A percentile compares a stretch with the other conserved stretches of the same genome.
Evolutionary conservation across 2,113 vertebrate genomes (phyloP).

Genomic region (Tor tambroides): DNA sequence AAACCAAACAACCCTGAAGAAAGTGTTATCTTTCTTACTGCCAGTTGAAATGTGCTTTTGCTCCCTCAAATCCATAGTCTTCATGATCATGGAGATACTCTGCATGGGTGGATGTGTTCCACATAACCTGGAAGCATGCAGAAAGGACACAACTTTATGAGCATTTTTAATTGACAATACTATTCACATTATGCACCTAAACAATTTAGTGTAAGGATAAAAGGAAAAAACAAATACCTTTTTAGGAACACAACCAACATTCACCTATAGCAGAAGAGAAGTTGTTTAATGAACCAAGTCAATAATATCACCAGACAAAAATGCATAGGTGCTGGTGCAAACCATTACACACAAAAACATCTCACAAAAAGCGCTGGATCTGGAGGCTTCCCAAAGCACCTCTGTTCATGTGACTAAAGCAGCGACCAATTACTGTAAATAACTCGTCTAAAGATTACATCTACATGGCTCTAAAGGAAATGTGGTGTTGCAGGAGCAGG

Average conservation of each 20-base stretch:
- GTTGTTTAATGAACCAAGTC: background rate
- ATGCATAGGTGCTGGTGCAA: background rate
- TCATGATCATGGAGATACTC: slow-evolving; percentile 90
- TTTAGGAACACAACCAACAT: slow-evolving; percentile 96
- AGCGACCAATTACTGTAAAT: background rate
- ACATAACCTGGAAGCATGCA: slow-evolving; percentile 86
- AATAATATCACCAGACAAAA: background rate
- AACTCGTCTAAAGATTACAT: background rate
- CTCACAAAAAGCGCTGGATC: slow-evolving; percentile 56
- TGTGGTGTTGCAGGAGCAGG: slow-evolving; percentile 29
- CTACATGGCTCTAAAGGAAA: background rate
- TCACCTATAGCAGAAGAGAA: slow-evolving; percentile 79
- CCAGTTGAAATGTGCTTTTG: slow-evolving; percentile 84
- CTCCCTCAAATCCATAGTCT: slow-evolving; percentile 88
- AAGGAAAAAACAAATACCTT: slow-evolving; percentile 79
- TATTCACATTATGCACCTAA: background rate
- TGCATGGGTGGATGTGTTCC: slow-evolving; percentile 89
- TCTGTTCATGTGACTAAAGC: background rate
- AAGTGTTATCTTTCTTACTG: slow-evolving; percentile 83
- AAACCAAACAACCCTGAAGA: background rate
- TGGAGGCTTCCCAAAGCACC: slow-evolving; percentile 60
- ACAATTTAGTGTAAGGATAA: background rate
- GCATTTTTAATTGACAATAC: background rate
- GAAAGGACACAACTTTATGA: background rate
- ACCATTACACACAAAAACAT: slow-evolving; percentile 22